A percentile compares a stretch with the other conserved stretches of the same genome.
phyloP scores from a whole-genome alignment of 1,140 invertebrate species.

The Bathynomus jamesi region DNA sequence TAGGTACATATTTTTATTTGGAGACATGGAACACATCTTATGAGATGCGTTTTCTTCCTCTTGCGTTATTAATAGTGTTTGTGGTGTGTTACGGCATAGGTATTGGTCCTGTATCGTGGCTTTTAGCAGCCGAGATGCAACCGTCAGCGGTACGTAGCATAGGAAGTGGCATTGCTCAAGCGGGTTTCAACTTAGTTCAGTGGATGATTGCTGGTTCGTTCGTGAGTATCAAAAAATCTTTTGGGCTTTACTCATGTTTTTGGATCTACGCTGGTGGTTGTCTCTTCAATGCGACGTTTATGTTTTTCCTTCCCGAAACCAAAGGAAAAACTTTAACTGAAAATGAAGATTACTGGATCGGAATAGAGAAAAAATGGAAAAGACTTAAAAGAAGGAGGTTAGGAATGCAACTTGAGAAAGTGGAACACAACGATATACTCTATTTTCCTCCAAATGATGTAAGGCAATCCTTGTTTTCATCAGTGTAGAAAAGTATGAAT shows the following conservation, averaged over 20 bases:
- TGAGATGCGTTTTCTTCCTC: conserved; percentile 5
- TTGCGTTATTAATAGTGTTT: conserved; percentile 12
- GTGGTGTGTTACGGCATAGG: conserved; percentile 15
- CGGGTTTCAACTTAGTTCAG: background rate
- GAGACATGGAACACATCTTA: background rate
- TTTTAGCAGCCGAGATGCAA: conserved; percentile 13
- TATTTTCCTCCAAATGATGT: no score
- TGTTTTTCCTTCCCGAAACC: background rate
- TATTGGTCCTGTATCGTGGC: conserved; percentile 13
- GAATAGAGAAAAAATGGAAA: background rate
- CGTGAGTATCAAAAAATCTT: background rate
- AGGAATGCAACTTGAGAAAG: no score
- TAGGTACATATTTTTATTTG: conserved; percentile 5
- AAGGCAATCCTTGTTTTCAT: no score
- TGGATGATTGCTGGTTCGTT: background rate
- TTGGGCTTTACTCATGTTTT: background rate
- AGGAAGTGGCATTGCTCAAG: background rate
- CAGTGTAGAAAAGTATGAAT: no score
- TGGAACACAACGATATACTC: no score
- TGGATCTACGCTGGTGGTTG: background rate
- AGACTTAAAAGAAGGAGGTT: no score
- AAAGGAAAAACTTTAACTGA: background rate
- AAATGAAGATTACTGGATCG: background rate
- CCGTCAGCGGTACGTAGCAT: background rate
- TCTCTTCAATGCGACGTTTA: background rate